Evolutionary conservation across 2,797 vertebrate genomes (phyloP).

Genomic region (Anableps anableps): DNA sequence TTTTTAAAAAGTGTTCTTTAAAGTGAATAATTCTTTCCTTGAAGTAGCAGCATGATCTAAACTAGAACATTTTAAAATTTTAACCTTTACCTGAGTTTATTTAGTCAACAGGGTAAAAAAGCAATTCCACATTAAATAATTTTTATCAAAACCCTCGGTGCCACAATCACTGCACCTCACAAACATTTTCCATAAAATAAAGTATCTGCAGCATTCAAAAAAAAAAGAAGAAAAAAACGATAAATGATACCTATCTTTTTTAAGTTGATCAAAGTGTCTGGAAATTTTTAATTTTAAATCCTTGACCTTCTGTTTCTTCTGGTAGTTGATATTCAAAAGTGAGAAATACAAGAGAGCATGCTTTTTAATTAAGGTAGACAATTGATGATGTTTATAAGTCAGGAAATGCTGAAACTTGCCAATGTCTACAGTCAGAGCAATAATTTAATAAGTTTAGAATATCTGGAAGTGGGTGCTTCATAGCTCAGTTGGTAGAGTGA

Average conservation of each 20-base stretch:
- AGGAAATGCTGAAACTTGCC: too few species aligned
- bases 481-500: too few species aligned
- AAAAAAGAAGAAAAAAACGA: too few species aligned
- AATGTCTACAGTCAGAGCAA: too few species aligned
- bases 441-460: too few species aligned
- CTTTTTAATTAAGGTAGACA: background rate
- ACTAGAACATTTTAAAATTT: too few species aligned
- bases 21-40: background rate
- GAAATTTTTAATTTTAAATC: too few species aligned
- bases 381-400: too few species aligned
- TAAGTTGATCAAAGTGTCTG: too few species aligned
- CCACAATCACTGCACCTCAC: background rate
- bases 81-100: background rate
- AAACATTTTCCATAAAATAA: too few species aligned
- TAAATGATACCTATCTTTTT: too few species aligned
- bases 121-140: background rate
- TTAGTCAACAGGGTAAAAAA: background rate
- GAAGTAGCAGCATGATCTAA: background rate
- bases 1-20: background rate
- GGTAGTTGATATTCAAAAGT: background rate
- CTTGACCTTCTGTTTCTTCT: too few species aligned
- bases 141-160: background rate
- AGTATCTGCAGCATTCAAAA: background rate
- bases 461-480: background rate
- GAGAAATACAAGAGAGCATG: background rate